phyloP scores from a whole-genome alignment of 2,888 invertebrate species.

The Ormyrus rosae region DNA sequence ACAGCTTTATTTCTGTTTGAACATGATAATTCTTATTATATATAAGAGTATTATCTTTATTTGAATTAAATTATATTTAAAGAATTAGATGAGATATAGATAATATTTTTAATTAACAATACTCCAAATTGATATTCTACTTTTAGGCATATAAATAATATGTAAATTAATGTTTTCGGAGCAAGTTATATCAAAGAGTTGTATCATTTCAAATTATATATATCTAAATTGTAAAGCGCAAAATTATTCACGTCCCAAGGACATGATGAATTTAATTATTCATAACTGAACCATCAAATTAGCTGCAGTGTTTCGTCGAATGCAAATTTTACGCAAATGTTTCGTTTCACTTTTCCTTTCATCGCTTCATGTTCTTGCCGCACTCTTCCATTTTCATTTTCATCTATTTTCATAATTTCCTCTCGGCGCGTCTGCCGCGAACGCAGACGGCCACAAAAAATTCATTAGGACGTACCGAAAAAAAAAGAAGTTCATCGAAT shows the following conservation, averaged over 20 bases:
- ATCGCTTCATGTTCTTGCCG: not conserved
- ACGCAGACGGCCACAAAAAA: too few species aligned
- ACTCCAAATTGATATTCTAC: not conserved
- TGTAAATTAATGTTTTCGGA: not conserved
- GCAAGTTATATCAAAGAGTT: too few species aligned
- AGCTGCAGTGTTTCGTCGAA: not conserved
- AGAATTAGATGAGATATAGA: too few species aligned
- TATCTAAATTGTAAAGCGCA: constrained; percentile 9
- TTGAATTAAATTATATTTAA: too few species aligned
- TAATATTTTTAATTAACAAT: not conserved
- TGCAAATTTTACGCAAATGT: constrained; percentile 46
- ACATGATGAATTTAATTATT: constrained; percentile 9
- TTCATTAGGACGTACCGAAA: too few species aligned
- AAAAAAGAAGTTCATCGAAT: too few species aligned
- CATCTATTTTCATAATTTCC: not conserved
- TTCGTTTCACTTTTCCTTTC: constrained; percentile 23
- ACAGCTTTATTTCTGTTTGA: too few species aligned
- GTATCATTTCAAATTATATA: not conserved
- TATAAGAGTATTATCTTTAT: too few species aligned
- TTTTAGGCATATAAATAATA: not conserved
- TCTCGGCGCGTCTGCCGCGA: too few species aligned
- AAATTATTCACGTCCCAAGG: not conserved
- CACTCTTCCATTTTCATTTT: not conserved
- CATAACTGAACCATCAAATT: constrained; percentile 9
- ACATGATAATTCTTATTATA: too few species aligned